These are phyloP conservation scores for Heterotis niloticus DNA, from an alignment of 2,113 vertebrate species.

Conservation along the genomic window DNA sequence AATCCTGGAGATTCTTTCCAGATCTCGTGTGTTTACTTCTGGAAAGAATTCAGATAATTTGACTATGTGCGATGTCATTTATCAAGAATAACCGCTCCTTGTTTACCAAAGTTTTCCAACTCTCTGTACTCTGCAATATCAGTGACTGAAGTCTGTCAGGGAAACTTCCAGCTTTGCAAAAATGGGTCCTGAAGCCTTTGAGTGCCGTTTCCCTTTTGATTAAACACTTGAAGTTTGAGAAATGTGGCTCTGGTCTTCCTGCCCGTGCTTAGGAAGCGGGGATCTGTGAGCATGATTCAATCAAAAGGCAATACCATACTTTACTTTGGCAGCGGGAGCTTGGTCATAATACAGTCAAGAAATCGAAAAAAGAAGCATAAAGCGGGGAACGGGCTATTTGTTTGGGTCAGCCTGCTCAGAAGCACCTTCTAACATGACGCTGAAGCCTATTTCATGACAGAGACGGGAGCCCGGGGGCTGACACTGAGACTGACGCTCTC, in stretches of 20 bases:
- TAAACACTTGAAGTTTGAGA: background rate
- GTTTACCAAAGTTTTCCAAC: background rate
- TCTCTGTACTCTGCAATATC: background rate
- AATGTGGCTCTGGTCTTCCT: background rate
- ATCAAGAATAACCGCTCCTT: background rate
- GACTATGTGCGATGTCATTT: conserved; percentile 26
- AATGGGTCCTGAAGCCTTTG: background rate
- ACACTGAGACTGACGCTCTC: background rate
- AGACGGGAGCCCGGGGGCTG: background rate
- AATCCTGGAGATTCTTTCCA: conserved; percentile 38
- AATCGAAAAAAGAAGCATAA: conserved; percentile 34
- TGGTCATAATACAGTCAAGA: conserved; percentile 18
- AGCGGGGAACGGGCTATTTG: conserved; percentile 25
- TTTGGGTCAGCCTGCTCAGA: conserved; percentile 37
- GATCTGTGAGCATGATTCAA: conserved; percentile 13
- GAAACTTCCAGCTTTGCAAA: background rate
- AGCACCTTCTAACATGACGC: conserved; percentile 27
- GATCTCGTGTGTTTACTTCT: conserved; percentile 37
- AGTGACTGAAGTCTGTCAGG: background rate
- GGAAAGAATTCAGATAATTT: conserved; percentile 37
- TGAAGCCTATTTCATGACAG: conserved; percentile 32
- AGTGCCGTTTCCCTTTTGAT: background rate
- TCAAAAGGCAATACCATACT: conserved; percentile 18
- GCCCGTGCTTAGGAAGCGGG: background rate
- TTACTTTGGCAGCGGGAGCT: background rate